Evolutionary conservation across 2,113 vertebrate species (phyloP).

Genomic region (Rhabdomys dilectus): DNA sequence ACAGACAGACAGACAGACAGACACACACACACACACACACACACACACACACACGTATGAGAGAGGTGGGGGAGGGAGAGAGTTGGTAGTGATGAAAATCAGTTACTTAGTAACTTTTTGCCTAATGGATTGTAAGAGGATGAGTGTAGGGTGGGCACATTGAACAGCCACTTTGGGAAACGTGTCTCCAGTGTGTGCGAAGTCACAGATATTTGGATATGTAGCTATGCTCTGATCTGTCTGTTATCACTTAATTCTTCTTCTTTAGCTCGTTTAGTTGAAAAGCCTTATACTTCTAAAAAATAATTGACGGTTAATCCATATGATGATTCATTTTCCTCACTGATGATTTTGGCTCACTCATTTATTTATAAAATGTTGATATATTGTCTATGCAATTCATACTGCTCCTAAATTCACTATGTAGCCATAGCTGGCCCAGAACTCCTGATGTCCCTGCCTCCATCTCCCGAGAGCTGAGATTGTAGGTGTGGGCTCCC

Average conservation of each 20-base stretch:
- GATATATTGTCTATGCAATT: not conserved
- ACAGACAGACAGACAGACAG: not conserved
- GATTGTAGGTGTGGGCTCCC: not conserved
- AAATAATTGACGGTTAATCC: not conserved
- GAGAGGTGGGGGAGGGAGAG: not conserved
- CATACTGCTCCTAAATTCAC: not conserved
- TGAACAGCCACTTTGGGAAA: not conserved
- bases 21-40: too few relatives aligned
- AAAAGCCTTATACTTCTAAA: not conserved
- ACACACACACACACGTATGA: too few relatives aligned
- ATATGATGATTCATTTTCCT: not conserved
- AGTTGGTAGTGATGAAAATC: not conserved
- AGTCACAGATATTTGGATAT: not conserved
- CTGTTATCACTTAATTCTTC: not conserved
- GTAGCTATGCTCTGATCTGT: not conserved
- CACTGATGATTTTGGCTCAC: not conserved
- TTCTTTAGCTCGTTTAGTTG: not conserved
- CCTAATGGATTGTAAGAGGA: not conserved
- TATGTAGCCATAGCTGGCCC: not conserved
- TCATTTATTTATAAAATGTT: not conserved
- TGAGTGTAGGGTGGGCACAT: not conserved
- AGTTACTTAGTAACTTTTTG: not conserved
- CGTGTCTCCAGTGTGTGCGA: too few relatives aligned
- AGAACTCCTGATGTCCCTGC: not conserved
- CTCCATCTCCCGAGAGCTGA: not conserved